These are phyloP conservation scores for Latrodectus hesperus DNA, from an alignment of 2,888 invertebrate genomes.

Conservation along the genomic window DNA sequence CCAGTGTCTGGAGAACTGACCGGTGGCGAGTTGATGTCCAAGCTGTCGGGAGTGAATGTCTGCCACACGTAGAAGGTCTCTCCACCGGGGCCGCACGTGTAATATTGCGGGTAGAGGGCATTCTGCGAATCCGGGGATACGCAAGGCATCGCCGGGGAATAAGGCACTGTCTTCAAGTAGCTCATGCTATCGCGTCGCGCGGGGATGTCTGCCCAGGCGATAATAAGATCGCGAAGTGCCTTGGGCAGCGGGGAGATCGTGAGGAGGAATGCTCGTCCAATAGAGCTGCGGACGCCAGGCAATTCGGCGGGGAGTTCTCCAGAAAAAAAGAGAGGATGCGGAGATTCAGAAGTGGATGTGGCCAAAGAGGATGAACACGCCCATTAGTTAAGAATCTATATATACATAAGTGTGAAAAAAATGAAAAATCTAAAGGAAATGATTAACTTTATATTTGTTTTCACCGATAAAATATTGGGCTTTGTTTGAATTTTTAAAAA, in stretches of 20 bases:
- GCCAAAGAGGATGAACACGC: not conserved
- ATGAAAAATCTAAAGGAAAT: not conserved
- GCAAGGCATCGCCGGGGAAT: not conserved
- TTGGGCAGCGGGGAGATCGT: not conserved
- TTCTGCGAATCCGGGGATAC: not conserved
- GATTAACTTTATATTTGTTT: not conserved
- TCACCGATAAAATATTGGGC: no score
- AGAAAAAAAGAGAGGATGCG: not conserved
- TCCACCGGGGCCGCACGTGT: constrained; percentile 26
- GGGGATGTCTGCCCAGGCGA: not conserved
- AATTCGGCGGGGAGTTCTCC: not conserved
- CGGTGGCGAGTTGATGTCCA: constrained; percentile 14
- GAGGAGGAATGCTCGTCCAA: not conserved
- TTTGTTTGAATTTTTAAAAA: no score
- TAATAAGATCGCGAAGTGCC: not conserved
- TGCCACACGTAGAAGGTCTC: constrained; percentile 39
- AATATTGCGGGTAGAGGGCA: constrained; percentile 14
- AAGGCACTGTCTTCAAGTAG: constrained; percentile 14
- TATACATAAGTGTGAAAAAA: not conserved
- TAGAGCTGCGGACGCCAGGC: not conserved
- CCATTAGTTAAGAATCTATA: not conserved
- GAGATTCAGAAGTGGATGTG: not conserved
- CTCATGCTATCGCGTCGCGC: constrained; percentile 6
- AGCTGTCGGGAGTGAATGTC: constrained; percentile 16
- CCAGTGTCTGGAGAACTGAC: constrained; percentile 2